Evolutionary conservation across 2,797 vertebrate species (phyloP), one percentile per base, ranked within the genome.

Genomic region (Distichodus sexfasciatus): DNA sequence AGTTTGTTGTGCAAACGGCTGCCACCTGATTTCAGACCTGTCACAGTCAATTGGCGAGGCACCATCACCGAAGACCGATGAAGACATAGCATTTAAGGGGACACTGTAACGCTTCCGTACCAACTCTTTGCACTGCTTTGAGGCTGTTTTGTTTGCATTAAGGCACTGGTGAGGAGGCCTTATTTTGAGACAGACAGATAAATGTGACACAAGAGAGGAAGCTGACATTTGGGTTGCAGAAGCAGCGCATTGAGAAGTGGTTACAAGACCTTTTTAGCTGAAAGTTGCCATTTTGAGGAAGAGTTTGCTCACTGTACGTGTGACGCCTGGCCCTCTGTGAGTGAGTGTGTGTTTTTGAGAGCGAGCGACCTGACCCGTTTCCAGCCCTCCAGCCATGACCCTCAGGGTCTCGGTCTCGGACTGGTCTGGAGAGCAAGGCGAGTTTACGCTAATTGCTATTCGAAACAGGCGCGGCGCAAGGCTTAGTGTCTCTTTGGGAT

Each of bases 361-460:
- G 10, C 3, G 24, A 60, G 28, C 23, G 33, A 64, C 66, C 3
- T 29, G n/a, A n/a, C n/a, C n/a, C 23, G 43, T 19, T 29, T 57
- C 29, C 14, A 31, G 31, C 26, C 54, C 28, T 43, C n/a, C n/a
- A n/a, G 21, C 51, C 7, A 21, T 54, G 28, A 60, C 50, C 50
- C 36, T 21, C 28, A 38, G 51, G 33, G 51, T 63, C n/a, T 44
- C 84, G 33, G 51, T 63, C n/a, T 44, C 84, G 74, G 79, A 71
- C 84, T 84, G 83, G 82, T 83, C 80, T 81, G 86, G 80, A 72
- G 63, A 58, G 79, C 79, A 75, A 83, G 69, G 79, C 79, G 29
- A 58, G 41, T 81, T 43, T 1, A 72, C 76, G 76, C 80, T 91
- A 78, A 91, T 92, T 92, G 90, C 87, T 86, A 93, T 92, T 89